Percentiles rank a stretch among this genome's conserved stretches.
phyloP scores from a whole-genome alignment of 2,113 vertebrate species.

The Carassius auratus region DNA sequence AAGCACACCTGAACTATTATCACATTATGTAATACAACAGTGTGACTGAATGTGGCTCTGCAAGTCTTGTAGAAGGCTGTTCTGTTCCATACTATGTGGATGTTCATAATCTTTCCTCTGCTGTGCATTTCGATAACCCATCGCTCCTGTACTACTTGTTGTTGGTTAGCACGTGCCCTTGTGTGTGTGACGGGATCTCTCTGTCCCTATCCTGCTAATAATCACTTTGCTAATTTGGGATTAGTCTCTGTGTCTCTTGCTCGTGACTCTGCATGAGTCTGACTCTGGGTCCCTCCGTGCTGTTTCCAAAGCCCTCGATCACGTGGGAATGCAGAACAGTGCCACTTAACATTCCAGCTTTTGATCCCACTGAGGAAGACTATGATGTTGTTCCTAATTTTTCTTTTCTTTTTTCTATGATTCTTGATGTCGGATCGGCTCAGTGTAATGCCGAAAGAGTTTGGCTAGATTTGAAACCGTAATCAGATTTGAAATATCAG shows the following conservation, averaged over 20 bases:
- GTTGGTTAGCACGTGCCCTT: not conserved
- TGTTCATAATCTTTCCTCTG: not conserved
- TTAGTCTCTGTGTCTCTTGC: slow-evolving; percentile 8
- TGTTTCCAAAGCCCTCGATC: not conserved
- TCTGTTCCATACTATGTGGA: not conserved
- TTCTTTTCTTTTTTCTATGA: not conserved
- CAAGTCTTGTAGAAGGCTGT: not conserved
- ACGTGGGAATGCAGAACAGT: not conserved
- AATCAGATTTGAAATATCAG: slow-evolving; percentile 3
- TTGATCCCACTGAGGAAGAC: not conserved
- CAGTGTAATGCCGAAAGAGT: not conserved
- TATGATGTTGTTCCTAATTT: not conserved
- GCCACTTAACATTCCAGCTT: slow-evolving; percentile 18
- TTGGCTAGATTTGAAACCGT: not conserved
- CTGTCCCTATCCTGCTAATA: slow-evolving; percentile 3
- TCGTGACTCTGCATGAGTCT: slow-evolving; percentile 22
- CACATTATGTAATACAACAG: no score
- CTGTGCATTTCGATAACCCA: not conserved
- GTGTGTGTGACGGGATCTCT: not conserved
- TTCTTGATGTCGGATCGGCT: not conserved
- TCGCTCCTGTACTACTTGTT: not conserved
- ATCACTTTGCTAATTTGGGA: not conserved
- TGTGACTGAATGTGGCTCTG: not conserved
- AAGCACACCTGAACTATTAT: no score
- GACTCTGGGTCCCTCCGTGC: not conserved